Conservation (phyloP, 2,113 vertebrate genomes). For the Muntiacus reevesi region DNA sequence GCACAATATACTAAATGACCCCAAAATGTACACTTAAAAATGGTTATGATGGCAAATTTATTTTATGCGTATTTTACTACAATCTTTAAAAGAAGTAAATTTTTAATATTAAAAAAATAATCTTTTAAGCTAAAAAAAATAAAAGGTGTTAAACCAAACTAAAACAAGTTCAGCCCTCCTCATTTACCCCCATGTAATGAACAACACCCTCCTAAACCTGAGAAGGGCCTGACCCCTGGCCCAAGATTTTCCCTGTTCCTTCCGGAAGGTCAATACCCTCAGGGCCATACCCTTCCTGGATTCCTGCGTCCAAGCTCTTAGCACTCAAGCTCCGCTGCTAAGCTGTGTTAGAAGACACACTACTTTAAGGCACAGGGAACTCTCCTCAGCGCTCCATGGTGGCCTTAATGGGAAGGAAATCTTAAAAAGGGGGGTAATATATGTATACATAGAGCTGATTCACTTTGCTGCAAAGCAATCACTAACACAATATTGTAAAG, state of each 20-base stretch:
- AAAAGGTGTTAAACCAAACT: neutral
- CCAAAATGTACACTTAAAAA: neutral
- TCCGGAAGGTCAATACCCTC: neutral
- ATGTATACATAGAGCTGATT: neutral
- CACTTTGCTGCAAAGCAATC: neutral
- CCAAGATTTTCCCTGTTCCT: neutral
- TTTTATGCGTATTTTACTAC: neutral
- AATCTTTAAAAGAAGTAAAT: neutral
- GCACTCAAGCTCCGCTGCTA: neutral
- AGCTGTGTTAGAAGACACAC: too few species aligned
- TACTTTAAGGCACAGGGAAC: neutral
- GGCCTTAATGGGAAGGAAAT: neutral
- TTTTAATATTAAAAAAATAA: neutral
- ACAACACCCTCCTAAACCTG: neutral
- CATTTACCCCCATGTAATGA: neutral
- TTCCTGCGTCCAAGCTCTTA: neutral
- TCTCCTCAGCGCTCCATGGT: neutral
- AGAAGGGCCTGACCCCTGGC: neutral
- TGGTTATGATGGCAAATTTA: neutral
- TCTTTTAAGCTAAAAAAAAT: neutral
- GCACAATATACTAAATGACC: neutral
- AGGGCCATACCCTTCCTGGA: neutral
- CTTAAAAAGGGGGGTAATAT: neutral
- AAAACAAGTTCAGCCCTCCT: neutral
- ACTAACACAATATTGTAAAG: neutral